Evolutionary conservation across 2,888 invertebrate genomes (phyloP), one percentile per base, ranked within the genome.

Genomic region (Lordiphosa andalusiaca): DNA sequence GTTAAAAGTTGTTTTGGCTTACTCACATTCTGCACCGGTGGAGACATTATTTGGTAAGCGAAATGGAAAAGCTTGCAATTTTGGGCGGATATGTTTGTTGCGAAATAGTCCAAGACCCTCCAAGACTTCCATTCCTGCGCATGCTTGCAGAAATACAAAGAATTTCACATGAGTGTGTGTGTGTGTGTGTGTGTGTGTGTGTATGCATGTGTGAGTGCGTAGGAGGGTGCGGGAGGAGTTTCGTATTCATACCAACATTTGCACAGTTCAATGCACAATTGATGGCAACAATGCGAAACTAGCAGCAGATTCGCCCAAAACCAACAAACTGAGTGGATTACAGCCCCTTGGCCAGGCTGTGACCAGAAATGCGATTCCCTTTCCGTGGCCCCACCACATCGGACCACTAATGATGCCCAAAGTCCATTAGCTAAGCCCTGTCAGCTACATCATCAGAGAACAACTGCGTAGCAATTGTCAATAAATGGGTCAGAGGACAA

Each of bases 211-310:
- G 21, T 41, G 47, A 19, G 33, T 50, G 37, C 10, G 40, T 25
- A 6, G 30, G 30, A 30, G 30, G 3, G 7, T 3, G n/a, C 9
- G 9, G 3, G 3, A 9, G 30, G 30, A 9, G 39, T 30, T 35
- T 37, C 23, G 33, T 62, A 37, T 49, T 64, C 39, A 49, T 44
- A 57, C 58, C 62, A 62, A 70, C 64, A 70, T 67, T 71, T 61
- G 65, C 62, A 73, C 66, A 84, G 80, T 80, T 84, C 84, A 80
- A 73, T 81, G 74, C 69, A 78, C 78, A 81, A 66, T 74, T 69
- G 62, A 73, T 59, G 67, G 67, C 73, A 65, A 54, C 67, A 59
- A 69, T 59, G 49, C 59, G 59, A 66, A 61, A 56, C 56, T 48
- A 40, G 54, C 55, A 46, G 33, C 51, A 47, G 16, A 19, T 47